Base-by-base conservation (phyloP, 2,113 vertebrate species). In the Lagopus leucura region DNA sequence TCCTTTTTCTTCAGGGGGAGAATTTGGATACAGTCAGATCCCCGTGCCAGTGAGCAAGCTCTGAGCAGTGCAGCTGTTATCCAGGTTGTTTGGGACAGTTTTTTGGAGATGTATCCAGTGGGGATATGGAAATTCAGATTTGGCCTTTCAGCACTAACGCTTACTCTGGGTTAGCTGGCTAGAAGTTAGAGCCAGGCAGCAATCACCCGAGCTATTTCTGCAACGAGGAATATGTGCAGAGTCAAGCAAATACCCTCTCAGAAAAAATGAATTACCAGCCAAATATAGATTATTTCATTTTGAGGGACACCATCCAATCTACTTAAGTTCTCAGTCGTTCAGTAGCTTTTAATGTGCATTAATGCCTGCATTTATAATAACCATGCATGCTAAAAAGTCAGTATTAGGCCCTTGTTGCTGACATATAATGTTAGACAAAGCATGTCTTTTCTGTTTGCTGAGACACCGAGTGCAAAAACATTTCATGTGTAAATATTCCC, bases 181-280 rank as follows among this genome's bases (percentile, higher is more conserved):
- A 45, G 93, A 90, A 69, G 61, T 74, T 93, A 66, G 60, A 86
- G 88, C 73, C 86, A 95, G 92, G 76, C 76, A 88, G 76, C 80
- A 81, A 64, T 88, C 36, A 27, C 82, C 61, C 25, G 22, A 90
- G 80, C 88, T 95, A 93, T 96, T 96, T 86, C 65, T 88, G 93
- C 92, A 93, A 92, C 81, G 91, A 96, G 65, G 72, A 95, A 54
- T 93, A 94, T 71, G 89, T 89, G 93, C 89, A 95, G 89, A 94
- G 78, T 88, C 93, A 92, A 93, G 75, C 79, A 89, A 73, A 96
- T 95, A 89, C 40, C 60, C 77, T 93, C 85, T 94, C 1, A 1
- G 79, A 89, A 95, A 82, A 92, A 93, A 88, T 34, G 13, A 92
- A 95, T 80, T 92, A 72, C 57, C 36, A 85, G 82, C 82, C 85